Conservation (phyloP, 2,888 invertebrate genomes). For the Machimus atricapillus region DNA sequence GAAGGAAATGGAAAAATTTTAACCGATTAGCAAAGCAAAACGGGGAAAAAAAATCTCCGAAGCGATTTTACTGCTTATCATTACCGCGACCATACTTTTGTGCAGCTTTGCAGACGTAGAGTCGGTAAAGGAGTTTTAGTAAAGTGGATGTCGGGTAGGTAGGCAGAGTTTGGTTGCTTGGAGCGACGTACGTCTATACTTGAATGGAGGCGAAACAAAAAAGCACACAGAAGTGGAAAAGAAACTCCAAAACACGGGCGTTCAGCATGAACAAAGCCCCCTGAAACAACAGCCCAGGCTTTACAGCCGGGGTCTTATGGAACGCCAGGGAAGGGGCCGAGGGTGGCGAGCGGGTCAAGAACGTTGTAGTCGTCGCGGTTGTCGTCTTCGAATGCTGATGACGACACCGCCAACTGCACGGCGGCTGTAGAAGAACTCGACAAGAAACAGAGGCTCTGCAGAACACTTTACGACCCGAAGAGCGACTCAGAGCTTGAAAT, state of each 20-base stretch:
- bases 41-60: background rate
- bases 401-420: background rate
- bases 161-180: background rate
- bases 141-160: background rate
- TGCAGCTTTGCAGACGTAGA: background rate
- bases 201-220: background rate
- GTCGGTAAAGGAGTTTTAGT: background rate
- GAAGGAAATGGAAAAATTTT: constrained; percentile 25
- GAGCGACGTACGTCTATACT: background rate
- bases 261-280: constrained; percentile 31
- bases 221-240: constrained; percentile 21
- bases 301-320: background rate
- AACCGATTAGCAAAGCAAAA: constrained; percentile 29
- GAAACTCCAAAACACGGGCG: constrained; percentile 31
- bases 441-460: background rate
- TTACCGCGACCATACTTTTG: background rate
- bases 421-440: background rate
- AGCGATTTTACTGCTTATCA: constrained; percentile 32
- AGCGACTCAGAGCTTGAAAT: background rate
- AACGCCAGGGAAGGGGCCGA: background rate
- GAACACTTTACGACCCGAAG: background rate
- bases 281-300: background rate
- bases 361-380: background rate
- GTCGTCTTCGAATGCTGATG: background rate
- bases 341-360: background rate